These are phyloP conservation scores for Ptyas mucosa DNA, from an alignment of 2,113 vertebrate species.

Conservation along the genomic window DNA sequence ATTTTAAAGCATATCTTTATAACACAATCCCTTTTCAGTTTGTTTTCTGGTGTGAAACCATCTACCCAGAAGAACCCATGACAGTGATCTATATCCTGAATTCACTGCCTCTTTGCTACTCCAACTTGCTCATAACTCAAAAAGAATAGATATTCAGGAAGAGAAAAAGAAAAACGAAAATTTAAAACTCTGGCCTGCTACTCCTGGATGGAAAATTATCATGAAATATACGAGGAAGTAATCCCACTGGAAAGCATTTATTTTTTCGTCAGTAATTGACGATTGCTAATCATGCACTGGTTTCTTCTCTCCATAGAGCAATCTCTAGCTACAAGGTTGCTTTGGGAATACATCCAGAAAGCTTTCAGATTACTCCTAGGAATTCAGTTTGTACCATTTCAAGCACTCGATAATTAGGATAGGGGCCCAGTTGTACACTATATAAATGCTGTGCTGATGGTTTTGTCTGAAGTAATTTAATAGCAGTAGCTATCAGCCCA, in stretches of 20 bases:
- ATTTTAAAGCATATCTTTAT: background rate
- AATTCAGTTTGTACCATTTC: background rate
- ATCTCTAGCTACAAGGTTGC: background rate
- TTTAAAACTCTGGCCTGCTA: background rate
- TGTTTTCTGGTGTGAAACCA: background rate
- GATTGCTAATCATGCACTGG: background rate
- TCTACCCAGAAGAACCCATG: background rate
- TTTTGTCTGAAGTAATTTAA: background rate
- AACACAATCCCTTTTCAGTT: background rate
- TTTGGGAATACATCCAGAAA: background rate
- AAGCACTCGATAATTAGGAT: background rate
- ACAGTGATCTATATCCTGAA: background rate
- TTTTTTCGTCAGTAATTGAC: background rate
- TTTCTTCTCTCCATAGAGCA: background rate
- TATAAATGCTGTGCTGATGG: background rate
- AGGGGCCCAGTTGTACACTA: background rate
- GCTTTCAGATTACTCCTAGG: background rate
- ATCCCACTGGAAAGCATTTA: background rate
- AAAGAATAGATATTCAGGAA: background rate
- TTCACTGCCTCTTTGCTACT: background rate
- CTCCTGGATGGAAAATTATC: background rate
- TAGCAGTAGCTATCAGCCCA: background rate
- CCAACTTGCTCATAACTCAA: background rate
- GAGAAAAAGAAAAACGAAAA: background rate
- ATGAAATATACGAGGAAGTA: background rate